Conservation (phyloP, 92 coral and sea anemone genomes). For the Bergia puertoricense region DNA sequence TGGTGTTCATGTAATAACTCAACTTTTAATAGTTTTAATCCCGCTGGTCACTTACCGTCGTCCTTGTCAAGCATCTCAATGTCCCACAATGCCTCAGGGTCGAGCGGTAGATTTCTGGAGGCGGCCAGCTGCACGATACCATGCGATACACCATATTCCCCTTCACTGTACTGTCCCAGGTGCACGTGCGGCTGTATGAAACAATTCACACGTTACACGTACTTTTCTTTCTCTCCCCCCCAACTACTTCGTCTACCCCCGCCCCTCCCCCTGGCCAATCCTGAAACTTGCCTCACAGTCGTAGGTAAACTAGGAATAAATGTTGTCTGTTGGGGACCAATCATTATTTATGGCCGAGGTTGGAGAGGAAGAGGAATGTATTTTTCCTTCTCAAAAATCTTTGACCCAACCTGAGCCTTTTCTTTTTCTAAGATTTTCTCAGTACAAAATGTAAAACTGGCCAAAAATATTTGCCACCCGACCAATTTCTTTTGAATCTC, state of each 20-base stretch:
- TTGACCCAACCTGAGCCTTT: too few relatives aligned
- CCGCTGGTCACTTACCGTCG: constrained; percentile 55
- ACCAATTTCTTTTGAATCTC: too few relatives aligned
- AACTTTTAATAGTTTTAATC: too few relatives aligned
- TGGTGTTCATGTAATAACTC: too few relatives aligned
- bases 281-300: background rate
- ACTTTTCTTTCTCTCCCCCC: background rate
- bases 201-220: background rate
- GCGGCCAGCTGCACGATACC: constrained; percentile 62
- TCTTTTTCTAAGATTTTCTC: too few relatives aligned
- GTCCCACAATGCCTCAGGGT: constrained; percentile 63
- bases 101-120: constrained; percentile 55
- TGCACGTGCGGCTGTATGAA: constrained; percentile 80
- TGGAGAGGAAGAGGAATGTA: too few relatives aligned
- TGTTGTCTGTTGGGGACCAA: background rate
- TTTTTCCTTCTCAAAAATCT: too few relatives aligned
- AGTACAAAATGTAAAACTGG: too few relatives aligned
- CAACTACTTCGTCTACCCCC: background rate
- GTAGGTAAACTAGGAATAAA: too few relatives aligned
- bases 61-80: constrained; percentile 60
- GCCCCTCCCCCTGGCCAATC: background rate
- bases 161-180: constrained; percentile 88
- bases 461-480: too few relatives aligned
- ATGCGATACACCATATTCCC: constrained; percentile 83
- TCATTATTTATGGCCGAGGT: too few relatives aligned